These are phyloP conservation scores for Chironomus riparius DNA, from an alignment of 2,888 invertebrate species.

Conservation along the genomic window DNA sequence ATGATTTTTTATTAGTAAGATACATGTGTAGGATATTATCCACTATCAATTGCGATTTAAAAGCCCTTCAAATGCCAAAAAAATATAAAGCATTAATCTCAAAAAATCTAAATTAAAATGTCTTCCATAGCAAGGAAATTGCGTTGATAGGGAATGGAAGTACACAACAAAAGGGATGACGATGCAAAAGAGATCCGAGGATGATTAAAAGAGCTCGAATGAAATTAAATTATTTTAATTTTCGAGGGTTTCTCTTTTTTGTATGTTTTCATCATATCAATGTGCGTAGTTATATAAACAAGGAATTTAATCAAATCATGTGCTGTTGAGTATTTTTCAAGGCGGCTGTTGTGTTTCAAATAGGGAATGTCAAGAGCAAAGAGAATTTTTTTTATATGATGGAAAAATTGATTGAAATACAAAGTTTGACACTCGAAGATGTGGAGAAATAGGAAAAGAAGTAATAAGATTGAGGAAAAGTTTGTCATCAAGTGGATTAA, in stretches of 20 bases:
- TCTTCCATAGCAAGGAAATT: neutral
- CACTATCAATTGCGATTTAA: neutral
- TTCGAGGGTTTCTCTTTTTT: neutral
- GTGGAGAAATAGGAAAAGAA: too few relatives aligned
- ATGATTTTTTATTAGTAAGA: too few relatives aligned
- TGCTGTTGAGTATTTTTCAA: neutral
- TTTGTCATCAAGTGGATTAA: too few relatives aligned
- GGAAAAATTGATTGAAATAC: too few relatives aligned
- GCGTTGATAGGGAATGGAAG: neutral
- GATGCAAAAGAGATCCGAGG: neutral
- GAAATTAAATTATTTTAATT: neutral
- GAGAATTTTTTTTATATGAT: too few relatives aligned
- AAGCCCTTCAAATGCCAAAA: slow-evolving; percentile 5
- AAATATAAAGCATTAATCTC: neutral
- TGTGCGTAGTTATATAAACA: neutral
- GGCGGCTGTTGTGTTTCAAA: too few relatives aligned
- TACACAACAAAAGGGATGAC: neutral
- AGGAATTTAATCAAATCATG: neutral
- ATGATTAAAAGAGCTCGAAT: neutral
- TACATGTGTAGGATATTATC: neutral
- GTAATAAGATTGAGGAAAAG: too few relatives aligned
- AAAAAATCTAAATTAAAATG: slow-evolving; percentile 15
- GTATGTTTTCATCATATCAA: neutral
- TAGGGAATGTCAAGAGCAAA: too few relatives aligned
- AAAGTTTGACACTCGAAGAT: too few relatives aligned